Evolutionary conservation across 1,140 invertebrate genomes (phyloP).

Genomic region (Conus betulinus): DNA sequence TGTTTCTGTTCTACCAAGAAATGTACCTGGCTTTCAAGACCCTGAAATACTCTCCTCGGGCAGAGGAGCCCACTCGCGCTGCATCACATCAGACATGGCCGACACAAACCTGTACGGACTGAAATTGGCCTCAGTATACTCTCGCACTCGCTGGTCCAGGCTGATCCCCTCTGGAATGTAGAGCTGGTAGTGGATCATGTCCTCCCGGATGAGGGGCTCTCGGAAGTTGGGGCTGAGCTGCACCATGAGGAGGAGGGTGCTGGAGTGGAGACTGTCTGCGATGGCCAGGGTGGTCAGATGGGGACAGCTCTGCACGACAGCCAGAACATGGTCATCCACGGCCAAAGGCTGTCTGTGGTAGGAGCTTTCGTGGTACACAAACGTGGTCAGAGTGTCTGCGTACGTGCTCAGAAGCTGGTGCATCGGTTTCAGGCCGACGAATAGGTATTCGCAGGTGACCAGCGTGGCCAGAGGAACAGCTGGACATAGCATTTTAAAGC

Average conservation of each 20-base stretch:
- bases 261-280: background rate
- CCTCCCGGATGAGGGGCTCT: background rate
- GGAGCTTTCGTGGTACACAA: too few species aligned
- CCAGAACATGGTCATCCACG: too few species aligned
- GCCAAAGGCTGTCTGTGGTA: too few species aligned
- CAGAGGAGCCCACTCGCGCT: slow-evolving; percentile 20
- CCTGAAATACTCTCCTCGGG: too few species aligned
- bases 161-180: background rate
- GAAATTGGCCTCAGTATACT: slow-evolving; percentile 8
- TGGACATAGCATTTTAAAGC: too few species aligned
- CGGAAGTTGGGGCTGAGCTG: background rate
- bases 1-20: too few species aligned
- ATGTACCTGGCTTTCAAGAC: too few species aligned
- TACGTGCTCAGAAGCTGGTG: background rate
- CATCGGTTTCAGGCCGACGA: background rate
- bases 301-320: too few species aligned
- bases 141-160: background rate
- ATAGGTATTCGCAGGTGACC: background rate
- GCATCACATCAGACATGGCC: background rate
- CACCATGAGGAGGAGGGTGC: slow-evolving; percentile 24
- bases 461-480: too few species aligned
- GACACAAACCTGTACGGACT: background rate
- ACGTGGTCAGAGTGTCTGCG: background rate
- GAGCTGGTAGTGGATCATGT: slow-evolving; percentile 17
- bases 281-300: too few species aligned